Percentiles rank a stretch among this genome's conserved stretches.
Conservation (phyloP, 2,797 vertebrate species). For the Mormyrops attenuatus region DNA sequence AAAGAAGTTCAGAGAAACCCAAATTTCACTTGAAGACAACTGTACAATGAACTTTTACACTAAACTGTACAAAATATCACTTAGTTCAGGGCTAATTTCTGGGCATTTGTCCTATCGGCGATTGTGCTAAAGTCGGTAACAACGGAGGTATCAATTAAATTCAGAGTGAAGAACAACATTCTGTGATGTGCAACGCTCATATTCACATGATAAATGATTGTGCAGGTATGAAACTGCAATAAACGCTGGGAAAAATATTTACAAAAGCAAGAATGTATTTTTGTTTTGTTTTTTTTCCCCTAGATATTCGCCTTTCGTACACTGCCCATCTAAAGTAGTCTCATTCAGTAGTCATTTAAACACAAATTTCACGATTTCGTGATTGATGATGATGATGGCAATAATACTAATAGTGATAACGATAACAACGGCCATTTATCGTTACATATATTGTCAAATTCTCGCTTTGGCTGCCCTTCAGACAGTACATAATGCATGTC, state of each 20-base stretch:
- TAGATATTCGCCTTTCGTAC: not conserved
- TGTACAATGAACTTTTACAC: constrained; percentile 20
- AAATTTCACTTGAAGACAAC: not conserved
- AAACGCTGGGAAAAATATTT: not conserved
- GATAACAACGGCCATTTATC: not conserved
- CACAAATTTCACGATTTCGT: not conserved
- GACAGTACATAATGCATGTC: not conserved
- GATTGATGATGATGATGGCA: not conserved
- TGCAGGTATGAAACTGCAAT: not conserved
- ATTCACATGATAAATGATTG: not conserved
- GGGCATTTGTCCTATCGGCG: constrained; percentile 2
- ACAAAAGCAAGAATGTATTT: not conserved
- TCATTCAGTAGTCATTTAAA: not conserved
- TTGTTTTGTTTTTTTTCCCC: not conserved
- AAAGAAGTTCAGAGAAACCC: constrained; percentile 1
- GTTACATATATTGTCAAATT: not conserved
- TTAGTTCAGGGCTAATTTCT: constrained; percentile 10
- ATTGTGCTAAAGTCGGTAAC: not conserved
- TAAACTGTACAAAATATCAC: constrained; percentile 20
- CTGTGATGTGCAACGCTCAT: not conserved
- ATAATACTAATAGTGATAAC: not conserved
- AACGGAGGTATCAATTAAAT: not conserved
- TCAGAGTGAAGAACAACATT: not conserved
- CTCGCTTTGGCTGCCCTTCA: not conserved
- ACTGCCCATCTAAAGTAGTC: not conserved